Percentiles rank a stretch among this genome's conserved stretches.
These are phyloP conservation scores for Trilocha varians DNA, from an alignment of 2,888 invertebrate species.

Conservation along the genomic window DNA sequence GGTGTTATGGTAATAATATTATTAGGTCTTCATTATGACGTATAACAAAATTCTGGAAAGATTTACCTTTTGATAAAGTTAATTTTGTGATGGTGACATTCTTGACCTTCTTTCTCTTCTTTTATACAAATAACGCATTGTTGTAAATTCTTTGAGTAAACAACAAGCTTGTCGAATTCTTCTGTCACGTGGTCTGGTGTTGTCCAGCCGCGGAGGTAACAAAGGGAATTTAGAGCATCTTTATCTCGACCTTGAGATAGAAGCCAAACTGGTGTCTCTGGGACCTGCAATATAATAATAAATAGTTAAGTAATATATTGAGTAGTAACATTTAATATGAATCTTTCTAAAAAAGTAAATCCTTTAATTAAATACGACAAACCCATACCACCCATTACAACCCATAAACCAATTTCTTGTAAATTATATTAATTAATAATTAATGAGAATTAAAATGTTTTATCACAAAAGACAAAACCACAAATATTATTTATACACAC, in stretches of 20 bases:
- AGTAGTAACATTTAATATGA: too few species aligned
- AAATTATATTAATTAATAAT: too few species aligned
- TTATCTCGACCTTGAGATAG: constrained; percentile 59
- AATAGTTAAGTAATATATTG: too few species aligned
- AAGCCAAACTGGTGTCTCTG: constrained; percentile 74
- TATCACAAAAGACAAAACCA: too few species aligned
- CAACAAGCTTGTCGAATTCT: constrained; percentile 53
- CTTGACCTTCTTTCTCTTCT: constrained; percentile 23
- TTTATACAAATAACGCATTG: constrained; percentile 49
- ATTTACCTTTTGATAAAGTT: constrained; percentile 41
- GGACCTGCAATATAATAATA: constrained; percentile 57
- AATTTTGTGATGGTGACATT: constrained; percentile 45
- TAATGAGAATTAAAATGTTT: too few species aligned
- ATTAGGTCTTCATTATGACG: background rate
- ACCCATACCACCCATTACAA: too few species aligned
- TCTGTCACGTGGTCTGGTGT: constrained; percentile 53
- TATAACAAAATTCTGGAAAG: background rate
- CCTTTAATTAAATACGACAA: too few species aligned
- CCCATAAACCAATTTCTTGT: too few species aligned
- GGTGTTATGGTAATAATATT: background rate
- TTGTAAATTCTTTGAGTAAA: constrained; percentile 47
- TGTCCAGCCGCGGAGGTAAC: constrained; percentile 72
- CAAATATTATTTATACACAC: too few species aligned
- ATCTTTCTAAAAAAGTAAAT: too few species aligned
- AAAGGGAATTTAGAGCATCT: constrained; percentile 65